phyloP scores from a whole-genome alignment of 2,888 invertebrate species.

The Actias luna region DNA sequence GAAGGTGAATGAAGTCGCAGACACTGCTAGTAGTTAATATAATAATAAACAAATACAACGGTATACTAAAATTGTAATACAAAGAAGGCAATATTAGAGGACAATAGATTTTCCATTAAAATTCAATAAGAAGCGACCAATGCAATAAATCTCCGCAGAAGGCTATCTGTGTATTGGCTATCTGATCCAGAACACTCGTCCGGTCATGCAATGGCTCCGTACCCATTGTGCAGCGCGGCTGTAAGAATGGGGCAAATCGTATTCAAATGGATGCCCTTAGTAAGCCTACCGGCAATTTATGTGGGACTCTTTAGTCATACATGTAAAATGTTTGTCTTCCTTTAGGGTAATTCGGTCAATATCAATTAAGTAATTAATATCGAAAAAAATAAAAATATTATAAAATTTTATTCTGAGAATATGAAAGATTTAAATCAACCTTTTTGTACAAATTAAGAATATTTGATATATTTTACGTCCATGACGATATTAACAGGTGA shows the following conservation, averaged over 20 bases:
- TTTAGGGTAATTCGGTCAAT: neutral
- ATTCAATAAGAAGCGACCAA: conserved; percentile 66
- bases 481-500: no score
- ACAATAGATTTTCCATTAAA: conserved; percentile 72
- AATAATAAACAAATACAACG: conserved; percentile 22
- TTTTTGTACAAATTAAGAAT: neutral
- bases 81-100: conserved; percentile 37
- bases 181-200: conserved; percentile 65
- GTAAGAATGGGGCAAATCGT: conserved; percentile 37
- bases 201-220: conserved; percentile 40
- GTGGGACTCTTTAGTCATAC: conserved; percentile 57
- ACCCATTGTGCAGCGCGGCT: conserved; percentile 47
- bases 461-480: no score
- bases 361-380: neutral
- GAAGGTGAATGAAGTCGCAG: no score
- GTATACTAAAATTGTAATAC: conserved; percentile 30
- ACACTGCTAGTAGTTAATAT: neutral
- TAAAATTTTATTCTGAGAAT: no score
- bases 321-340: neutral
- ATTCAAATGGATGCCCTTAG: conserved; percentile 76
- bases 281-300: conserved; percentile 67
- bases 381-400: no score
- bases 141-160: conserved; percentile 78
- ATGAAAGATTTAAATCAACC: no score
- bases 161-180: conserved; percentile 75